These are phyloP conservation scores for Anarsia innoxiella DNA, from an alignment of 2,888 invertebrate species.

Conservation along the genomic window DNA sequence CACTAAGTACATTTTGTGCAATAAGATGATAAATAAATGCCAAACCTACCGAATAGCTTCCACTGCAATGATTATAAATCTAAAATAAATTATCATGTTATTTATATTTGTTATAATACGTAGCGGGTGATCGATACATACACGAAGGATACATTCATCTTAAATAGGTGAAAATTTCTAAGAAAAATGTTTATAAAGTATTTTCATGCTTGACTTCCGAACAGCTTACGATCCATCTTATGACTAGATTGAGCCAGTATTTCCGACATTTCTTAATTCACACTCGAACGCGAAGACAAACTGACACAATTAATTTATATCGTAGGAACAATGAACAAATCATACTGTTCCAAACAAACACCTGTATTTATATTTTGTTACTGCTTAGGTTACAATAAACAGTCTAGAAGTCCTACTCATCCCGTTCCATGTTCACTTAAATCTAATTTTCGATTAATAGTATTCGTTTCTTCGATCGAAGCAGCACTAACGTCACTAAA, in stretches of 20 bases:
- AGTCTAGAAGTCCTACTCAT: conserved; percentile 41
- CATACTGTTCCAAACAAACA: conserved; percentile 39
- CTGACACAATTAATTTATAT: conserved; percentile 68
- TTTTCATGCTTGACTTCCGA: conserved; percentile 59
- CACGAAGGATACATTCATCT: conserved; percentile 44
- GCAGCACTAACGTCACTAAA: conserved; percentile 60
- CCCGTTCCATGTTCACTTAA: conserved; percentile 53
- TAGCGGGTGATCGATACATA: conserved; percentile 40
- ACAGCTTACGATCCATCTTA: conserved; percentile 70
- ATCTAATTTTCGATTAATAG: conserved; percentile 63
- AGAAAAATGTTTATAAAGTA: conserved; percentile 45
- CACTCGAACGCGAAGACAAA: conserved; percentile 49
- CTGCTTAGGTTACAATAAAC: conserved; percentile 33
- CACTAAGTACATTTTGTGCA: conserved; percentile 73
- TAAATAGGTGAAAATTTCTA: conserved; percentile 57
- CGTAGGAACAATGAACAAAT: conserved; percentile 63
- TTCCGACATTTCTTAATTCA: conserved; percentile 44
- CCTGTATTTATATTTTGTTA: conserved; percentile 24
- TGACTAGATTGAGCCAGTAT: conserved; percentile 75
- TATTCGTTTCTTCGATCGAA: conserved; percentile 69
- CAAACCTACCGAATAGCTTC: conserved; percentile 47
- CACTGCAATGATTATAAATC: conserved; percentile 41
- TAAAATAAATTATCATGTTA: conserved; percentile 45
- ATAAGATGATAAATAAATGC: conserved; percentile 59
- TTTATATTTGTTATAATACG: conserved; percentile 38